Evolutionary conservation across 2,113 vertebrate species (phyloP), one percentile per base, ranked within the genome.

Genomic region (Brachypteracias leptosomus): DNA sequence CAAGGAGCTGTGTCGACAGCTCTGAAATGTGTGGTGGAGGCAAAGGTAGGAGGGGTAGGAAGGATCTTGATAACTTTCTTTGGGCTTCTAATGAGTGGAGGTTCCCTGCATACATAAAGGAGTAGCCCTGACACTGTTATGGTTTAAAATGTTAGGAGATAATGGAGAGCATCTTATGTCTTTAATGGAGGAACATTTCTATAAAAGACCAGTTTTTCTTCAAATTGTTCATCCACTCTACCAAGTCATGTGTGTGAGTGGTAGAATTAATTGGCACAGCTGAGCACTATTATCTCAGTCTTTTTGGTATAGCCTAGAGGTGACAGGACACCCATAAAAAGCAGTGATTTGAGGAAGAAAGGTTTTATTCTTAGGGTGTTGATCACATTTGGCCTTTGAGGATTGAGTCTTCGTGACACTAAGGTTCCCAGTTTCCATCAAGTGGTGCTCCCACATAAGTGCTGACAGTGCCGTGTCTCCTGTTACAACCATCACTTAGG

Each of bases 1-100:
- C 97, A 98, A 88, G 76, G 89, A 95, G 89, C 94, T 81, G 75
- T 44, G 94, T 87, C 4, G 40, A 94, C 92, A 96, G 84, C 76
- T 92, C 92, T 89, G 82, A 96, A 96, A 91, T 70, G 71, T 91
- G 79, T 5, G 4, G 84, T 49, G 47, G 84, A 89, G 87, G 92
- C 57, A 73, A 83, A 91, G 77, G 85, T 94, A 76, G 80, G 89
- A 92, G 62, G 59, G 26, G 19, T 68, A 51, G 44, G 67, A 91
- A 90, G 66, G 46, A 83, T 74, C 65, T 82, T 89, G 93, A 70
- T 89, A 83, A 44, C 83, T 89, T 77, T 13, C 44, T 70, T 87
- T 91, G 77, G 46, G 65, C 28, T 78, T 82, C 65, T 40, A 65
- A 13, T 18, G 7, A 13, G 3, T 44, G 38, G 70, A 84, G 16